Evolutionary conservation across 1,140 invertebrate species (phyloP), one percentile per base, ranked within the genome.

Genomic region (Daktulosphaira vitifoliae): DNA sequence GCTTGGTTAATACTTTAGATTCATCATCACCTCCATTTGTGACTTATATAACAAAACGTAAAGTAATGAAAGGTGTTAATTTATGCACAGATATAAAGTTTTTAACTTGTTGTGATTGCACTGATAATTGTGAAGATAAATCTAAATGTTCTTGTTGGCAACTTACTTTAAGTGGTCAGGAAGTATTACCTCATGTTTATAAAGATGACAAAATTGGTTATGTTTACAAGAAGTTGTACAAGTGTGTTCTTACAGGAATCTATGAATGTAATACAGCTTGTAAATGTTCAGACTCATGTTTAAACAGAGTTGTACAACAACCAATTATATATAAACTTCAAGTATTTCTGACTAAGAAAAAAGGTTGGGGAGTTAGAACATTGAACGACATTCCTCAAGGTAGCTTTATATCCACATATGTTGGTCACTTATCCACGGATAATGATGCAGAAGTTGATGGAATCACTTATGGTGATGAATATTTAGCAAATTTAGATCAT

Each of bases 301-400:
- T 90, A 0, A 95, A 96, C 70, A 78, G 90, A 65, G 91, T 95
- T 0, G 91, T 86, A 0, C 92, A 96, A 71, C 86, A 92, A 76
- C 88, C 88, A 0, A 72, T 94, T 22, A 84, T 85, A 62, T 77
- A 89, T 29, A 90, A 90, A 70, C 74, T 95, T 48, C 85, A 94
- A 81, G 85, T 94, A 0, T 93, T 92, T 70, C 90, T 89, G 75
- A 95, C 92, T 0, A 78, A 81, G 1, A 85, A 84, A 49, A 82
- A 91, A 69, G 96, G 96, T 1, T 99, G 96, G 95, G 96, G 96
- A 2, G 86, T 98, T 53, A 83, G 96, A 2, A 92, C 91, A 62
- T 75, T 98, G 0, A 91, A 96, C 73, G 96, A 98, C 73, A 88
- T 99, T 68, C 92, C 95, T 0, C 81, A 85, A 69, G 94, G 94